Evolutionary conservation across 2,888 invertebrate species (phyloP), one percentile per base, ranked within the genome.

Genomic region (Athetis lepigone): DNA sequence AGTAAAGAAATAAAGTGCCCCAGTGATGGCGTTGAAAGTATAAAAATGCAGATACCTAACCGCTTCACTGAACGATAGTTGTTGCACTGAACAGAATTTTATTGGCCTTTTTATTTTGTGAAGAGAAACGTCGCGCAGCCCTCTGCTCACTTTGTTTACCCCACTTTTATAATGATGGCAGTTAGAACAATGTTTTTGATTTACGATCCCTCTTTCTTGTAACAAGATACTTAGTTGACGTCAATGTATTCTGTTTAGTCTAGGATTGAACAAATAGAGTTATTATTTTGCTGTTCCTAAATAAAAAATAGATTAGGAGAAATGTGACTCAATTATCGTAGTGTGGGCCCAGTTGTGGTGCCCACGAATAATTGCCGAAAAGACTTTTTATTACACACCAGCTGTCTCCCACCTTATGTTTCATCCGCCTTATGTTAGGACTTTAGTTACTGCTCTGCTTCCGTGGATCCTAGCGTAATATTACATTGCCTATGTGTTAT

Each of bases 11-110:
- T 84, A 89, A 88, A 89, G 83, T 84, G 81, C 79, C 77, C 64
- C 72, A 66, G 77, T 88, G 86, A 88, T 86, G 80, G 86, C 85
- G 81, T 80, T 81, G 85, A 88, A 85, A 88, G 88, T 90, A 91
- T 92, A 92, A 92, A 92, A 92, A 92, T 92, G 90, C 88, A 92
- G 90, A 92, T 91, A 33, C 33, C 33, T 33, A 85, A 85, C 85
- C 85, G 88, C 86, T 86, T 79, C 86, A 82, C 85, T 89, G 91
- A 91, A 85, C 88, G 87, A 88, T 90, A 82, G 88, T 81, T 85
- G 87, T 87, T 86, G 86, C 84, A 84, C 81, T 85, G 86, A 88
- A 86, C 85, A 86, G 82, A 85, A 86, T 88, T 92, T 90, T 92
- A 92, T 90, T 89, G 85, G 81, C 80, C 84, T 84, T 85, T 87